phyloP scores from a whole-genome alignment of 2,797 vertebrate species.

The Scleropages formosus region DNA sequence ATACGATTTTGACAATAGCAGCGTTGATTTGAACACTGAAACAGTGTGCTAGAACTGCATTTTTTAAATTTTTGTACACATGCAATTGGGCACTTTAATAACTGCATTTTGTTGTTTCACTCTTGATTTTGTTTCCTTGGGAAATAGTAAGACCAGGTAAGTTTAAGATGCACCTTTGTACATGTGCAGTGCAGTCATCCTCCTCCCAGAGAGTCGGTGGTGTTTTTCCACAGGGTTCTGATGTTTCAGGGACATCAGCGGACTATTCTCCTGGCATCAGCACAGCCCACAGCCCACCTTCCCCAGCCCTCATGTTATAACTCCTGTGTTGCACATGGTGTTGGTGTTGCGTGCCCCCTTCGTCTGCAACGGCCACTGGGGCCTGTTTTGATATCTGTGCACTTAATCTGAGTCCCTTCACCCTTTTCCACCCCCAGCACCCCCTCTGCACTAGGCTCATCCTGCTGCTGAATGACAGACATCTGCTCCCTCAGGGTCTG shows the following conservation, averaged over 20 bases:
- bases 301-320: no score
- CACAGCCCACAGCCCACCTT: conserved; percentile 2
- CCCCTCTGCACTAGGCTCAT: conserved; percentile 44
- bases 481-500: conserved; percentile 38
- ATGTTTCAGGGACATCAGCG: conserved; percentile 46
- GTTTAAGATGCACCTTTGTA: conserved; percentile 46
- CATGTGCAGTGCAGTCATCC: conserved; percentile 11
- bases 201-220: conserved; percentile 23
- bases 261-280: no score
- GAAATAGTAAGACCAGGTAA: conserved; percentile 73
- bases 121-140: conserved; percentile 70
- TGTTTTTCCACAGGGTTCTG: conserved; percentile 40
- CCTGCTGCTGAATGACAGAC: conserved; percentile 54
- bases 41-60: conserved; percentile 4
- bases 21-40: not conserved
- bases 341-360: conserved; percentile 38
- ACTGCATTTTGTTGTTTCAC: conserved; percentile 23
- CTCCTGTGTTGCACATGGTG: conserved; percentile 1
- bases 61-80: not conserved
- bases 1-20: not conserved
- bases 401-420: not conserved
- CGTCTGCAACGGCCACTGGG: conserved; percentile 54
- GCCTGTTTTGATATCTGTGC: conserved; percentile 57
- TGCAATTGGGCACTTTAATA: not conserved
- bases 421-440: no score